Percentiles rank a stretch among this genome's conserved stretches.
Conservation (phyloP, 2,888 invertebrate species). For the Meloe dianella region DNA sequence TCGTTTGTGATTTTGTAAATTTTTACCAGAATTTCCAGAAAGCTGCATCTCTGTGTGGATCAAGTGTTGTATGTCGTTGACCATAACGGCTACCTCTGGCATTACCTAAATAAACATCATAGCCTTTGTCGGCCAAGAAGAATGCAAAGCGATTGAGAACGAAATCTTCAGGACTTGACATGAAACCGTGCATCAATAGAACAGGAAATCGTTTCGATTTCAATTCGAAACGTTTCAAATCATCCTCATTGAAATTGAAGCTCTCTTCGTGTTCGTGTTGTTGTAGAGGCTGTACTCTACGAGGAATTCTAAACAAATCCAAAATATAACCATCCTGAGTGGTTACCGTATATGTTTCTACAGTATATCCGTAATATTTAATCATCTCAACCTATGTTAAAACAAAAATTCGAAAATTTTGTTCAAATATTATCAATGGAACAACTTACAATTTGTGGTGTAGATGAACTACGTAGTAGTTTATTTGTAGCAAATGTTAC, state of each 20-base stretch:
- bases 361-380: constrained; percentile 54
- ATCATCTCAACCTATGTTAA: constrained; percentile 53
- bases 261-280: too few species aligned
- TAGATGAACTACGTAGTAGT: neutral
- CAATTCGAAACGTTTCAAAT: too few species aligned
- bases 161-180: constrained; percentile 77
- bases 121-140: constrained; percentile 59
- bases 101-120: constrained; percentile 68
- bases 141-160: constrained; percentile 61
- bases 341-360: constrained; percentile 52
- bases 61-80: constrained; percentile 58
- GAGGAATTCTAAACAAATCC: constrained; percentile 55
- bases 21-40: constrained; percentile 58
- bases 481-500: neutral
- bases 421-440: neutral
- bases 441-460: neutral
- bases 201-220: constrained; percentile 59
- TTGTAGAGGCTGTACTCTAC: constrained; percentile 41
- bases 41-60: constrained; percentile 47
- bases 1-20: too few species aligned
- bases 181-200: constrained; percentile 77
- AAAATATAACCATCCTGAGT: constrained; percentile 65
- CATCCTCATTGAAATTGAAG: too few species aligned
- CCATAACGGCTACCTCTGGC: constrained; percentile 66
- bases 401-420: neutral